phyloP scores from a whole-genome alignment of 2,797 vertebrate species.

The Australoheros facetus region DNA sequence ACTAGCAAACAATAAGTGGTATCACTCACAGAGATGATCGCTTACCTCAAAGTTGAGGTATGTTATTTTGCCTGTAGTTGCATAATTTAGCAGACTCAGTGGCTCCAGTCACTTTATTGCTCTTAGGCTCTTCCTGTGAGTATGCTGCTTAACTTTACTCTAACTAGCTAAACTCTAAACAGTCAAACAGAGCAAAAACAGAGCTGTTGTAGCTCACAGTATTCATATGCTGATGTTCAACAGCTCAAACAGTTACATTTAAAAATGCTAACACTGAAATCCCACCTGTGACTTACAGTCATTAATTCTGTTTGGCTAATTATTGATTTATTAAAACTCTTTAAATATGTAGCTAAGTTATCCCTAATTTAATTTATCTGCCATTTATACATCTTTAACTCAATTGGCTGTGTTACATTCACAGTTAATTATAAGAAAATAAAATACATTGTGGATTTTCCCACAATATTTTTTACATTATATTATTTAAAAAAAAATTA shows the following conservation, averaged over 20 bases:
- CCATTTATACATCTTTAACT: not conserved
- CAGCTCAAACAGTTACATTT: not conserved
- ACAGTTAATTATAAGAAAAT: not conserved
- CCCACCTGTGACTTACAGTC: too few relatives aligned
- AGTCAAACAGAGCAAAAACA: not conserved
- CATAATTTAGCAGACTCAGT: not conserved
- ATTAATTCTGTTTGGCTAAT: not conserved
- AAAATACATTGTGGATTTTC: fast-evolving
- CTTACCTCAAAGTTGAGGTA: too few relatives aligned
- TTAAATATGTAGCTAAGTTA: not conserved
- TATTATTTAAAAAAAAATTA: not conserved
- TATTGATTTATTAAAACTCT: not conserved
- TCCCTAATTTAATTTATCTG: not conserved
- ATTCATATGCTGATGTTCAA: not conserved
- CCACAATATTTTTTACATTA: not conserved
- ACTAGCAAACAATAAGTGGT: not conserved
- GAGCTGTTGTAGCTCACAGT: not conserved
- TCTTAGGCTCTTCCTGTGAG: not conserved
- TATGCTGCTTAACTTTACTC: not conserved
- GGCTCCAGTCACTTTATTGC: not conserved
- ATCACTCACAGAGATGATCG: not conserved
- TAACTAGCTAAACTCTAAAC: not conserved
- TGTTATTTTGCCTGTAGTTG: not conserved
- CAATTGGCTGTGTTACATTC: not conserved
- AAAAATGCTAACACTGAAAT: not conserved